Evolutionary conservation across 2,888 invertebrate genomes (phyloP).

Genomic region (Lasioglossum lativentre): DNA sequence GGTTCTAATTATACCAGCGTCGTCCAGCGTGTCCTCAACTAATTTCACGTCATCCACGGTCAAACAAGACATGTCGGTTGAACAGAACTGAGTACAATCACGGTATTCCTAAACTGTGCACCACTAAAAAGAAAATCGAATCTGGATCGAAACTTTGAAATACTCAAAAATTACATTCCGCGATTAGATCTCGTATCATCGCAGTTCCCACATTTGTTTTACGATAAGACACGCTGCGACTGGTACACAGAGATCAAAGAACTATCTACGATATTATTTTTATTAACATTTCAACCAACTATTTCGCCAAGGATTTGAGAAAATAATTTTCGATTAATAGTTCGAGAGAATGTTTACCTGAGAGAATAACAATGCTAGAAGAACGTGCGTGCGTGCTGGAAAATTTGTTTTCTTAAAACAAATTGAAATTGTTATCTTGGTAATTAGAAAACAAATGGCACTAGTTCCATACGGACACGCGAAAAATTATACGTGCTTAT

Average conservation of each 20-base stretch:
- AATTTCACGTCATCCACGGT: constrained; percentile 72
- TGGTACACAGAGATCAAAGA: background rate
- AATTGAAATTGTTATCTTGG: background rate
- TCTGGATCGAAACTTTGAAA: constrained; percentile 1
- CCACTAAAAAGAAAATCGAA: background rate
- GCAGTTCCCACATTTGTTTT: background rate
- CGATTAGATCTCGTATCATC: constrained; percentile 42
- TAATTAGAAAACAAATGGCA: background rate
- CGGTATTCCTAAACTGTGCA: background rate
- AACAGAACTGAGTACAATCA: background rate
- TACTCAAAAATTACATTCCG: background rate
- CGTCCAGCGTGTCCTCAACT: constrained; percentile 70
- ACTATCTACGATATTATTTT: background rate
- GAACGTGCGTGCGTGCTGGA: background rate
- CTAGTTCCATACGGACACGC: background rate
- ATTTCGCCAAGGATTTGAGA: background rate
- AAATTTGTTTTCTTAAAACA: background rate
- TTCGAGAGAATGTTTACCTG: background rate
- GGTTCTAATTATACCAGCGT: constrained; percentile 73
- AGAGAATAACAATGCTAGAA: background rate
- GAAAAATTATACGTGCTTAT: background rate
- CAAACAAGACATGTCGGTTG: constrained; percentile 34
- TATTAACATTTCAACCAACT: no score
- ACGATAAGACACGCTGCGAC: constrained; percentile 53
- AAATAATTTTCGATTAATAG: background rate